Evolutionary conservation across 2,888 invertebrate genomes (phyloP), one percentile per base, ranked within the genome.

Genomic region (Acanthosepion pharaonis): DNA sequence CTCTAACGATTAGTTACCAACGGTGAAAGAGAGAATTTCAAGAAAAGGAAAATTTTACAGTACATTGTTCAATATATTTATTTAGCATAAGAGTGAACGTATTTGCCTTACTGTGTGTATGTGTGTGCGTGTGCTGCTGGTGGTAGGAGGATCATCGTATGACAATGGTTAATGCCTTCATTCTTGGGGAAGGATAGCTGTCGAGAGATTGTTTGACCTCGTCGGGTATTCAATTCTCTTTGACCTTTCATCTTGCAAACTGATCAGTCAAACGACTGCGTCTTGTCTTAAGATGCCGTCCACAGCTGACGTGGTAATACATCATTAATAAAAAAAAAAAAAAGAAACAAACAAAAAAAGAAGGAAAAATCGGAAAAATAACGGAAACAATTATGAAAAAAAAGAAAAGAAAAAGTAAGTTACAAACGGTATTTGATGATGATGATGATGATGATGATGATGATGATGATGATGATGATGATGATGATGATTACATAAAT

Each of bases 241-340:
- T 78, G 78, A 78, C 78, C 78, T 78, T 33, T n/a, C 15, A 78
- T 11, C 78, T n/a, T 5, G 78, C 78, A 78, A 78, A n/a, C 78
- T n/a, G 78, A 78, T 78, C 78, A 15, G 78, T 78, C 78, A 78
- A 78, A 78, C 78, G 3, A n/a, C 5, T n/a, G n/a, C 78, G 5
- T 78, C n/a, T n/a, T 78, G 78, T n/a, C 78, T n/a, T 78, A n/a
- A 42, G n/a, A n/a, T 78, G 78, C n/a, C 78, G n/a, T 78, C 78
- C 78, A 78, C 78, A 78, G 78, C 78, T 78, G 78, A 78, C 78
- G 78, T n/a, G 78, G n/a, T 78, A n/a, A 78, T 78, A 78, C 78
- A n/a, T 78, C n/a, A 78, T 78, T n/a, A 78, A 78, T n/a, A 78
- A 78, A 33, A n/a, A 33, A 78, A n/a, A 28, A 25, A 8, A 8